Percentiles rank a stretch among this genome's conserved stretches.
These are phyloP conservation scores for Stichodactyla helianthus DNA, from an alignment of 64 coral and sea anemone species.

Conservation along the genomic window DNA sequence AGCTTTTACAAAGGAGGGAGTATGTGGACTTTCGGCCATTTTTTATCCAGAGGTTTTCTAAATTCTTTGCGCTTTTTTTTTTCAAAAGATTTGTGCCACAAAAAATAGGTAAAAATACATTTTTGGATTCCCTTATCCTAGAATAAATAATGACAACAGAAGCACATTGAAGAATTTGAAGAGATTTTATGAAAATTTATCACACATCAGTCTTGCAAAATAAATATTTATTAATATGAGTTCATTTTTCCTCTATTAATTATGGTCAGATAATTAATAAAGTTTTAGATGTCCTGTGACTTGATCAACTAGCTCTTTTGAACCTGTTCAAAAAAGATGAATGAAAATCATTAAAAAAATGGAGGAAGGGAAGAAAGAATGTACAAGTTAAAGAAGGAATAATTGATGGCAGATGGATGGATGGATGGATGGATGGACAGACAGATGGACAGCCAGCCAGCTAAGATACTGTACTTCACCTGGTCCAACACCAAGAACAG, in stretches of 20 bases:
- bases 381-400: background rate
- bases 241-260: background rate
- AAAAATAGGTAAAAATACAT: too few relatives aligned
- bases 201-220: background rate
- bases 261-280: conserved; percentile 32
- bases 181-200: background rate
- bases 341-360: background rate
- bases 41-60: too few relatives aligned
- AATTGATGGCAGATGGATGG: background rate
- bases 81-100: too few relatives aligned
- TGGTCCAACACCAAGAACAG: conserved; percentile 96
- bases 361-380: background rate
- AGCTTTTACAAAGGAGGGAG: too few relatives aligned
- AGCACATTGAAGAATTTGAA: background rate
- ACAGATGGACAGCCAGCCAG: background rate
- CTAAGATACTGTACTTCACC: conserved; percentile 38
- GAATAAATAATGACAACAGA: background rate
- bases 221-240: background rate
- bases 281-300: conserved; percentile 97
- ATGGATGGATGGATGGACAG: background rate
- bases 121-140: background rate
- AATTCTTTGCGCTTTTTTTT: too few relatives aligned
- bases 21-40: too few relatives aligned
- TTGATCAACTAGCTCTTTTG: conserved; percentile 75
- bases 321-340: conserved; percentile 41